Evolutionary conservation across 2,888 invertebrate genomes (phyloP).

Genomic region (Lacanobia oleracea): DNA sequence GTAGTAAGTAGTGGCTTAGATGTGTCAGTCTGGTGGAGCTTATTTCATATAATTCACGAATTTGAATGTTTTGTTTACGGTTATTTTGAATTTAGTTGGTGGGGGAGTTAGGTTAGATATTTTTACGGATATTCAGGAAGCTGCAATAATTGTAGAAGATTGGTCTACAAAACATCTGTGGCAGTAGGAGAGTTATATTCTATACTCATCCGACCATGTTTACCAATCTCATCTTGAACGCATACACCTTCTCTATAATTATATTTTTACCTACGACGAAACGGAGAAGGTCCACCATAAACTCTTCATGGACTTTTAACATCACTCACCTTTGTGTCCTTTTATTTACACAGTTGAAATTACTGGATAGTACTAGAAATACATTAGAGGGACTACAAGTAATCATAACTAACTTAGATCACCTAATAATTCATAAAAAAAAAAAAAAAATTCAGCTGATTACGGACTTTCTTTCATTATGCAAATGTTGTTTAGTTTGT

Average conservation of each 20-base stretch:
- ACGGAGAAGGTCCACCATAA: background rate
- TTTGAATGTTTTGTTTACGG: conserved; percentile 24
- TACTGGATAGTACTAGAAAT: conserved; percentile 6
- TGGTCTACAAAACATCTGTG: too few relatives aligned
- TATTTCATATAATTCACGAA: background rate
- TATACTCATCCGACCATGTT: background rate
- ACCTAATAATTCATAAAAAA: background rate
- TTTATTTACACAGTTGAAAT: background rate
- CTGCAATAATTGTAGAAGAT: background rate
- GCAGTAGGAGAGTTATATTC: background rate
- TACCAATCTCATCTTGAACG: background rate
- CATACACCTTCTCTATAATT: background rate
- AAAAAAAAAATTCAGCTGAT: background rate
- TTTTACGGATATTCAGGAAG: background rate
- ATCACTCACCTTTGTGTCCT: background rate
- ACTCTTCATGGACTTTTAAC: background rate
- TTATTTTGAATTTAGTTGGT: background rate
- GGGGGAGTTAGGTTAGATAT: background rate
- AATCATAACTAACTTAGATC: background rate
- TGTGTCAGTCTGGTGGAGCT: background rate
- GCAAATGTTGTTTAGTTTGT: too few relatives aligned
- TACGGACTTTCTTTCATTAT: conserved; percentile 3
- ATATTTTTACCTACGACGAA: background rate
- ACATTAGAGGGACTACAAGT: background rate
- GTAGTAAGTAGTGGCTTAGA: conserved; percentile 5